phyloP scores from a whole-genome alignment of 2,113 vertebrate genomes.

The Sterrhoptilus dennistouni region DNA sequence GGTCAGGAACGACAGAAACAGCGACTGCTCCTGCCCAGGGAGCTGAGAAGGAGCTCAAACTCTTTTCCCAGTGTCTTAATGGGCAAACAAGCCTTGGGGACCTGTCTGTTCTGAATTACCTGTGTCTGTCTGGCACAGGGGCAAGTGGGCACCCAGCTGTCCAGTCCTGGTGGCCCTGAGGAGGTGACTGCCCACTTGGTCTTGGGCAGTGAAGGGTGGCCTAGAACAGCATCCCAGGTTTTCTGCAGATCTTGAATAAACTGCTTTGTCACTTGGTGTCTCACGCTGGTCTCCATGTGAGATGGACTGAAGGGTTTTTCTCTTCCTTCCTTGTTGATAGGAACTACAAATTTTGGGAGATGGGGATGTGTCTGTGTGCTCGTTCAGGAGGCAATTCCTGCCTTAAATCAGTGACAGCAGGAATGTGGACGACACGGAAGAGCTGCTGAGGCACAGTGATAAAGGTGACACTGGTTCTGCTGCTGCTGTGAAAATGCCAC shows the following conservation, averaged over 20 bases:
- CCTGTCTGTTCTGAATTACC: background rate
- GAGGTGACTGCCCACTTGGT: background rate
- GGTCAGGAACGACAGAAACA: rapidly evolving
- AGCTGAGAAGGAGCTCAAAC: background rate
- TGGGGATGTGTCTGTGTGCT: background rate
- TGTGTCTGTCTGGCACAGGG: background rate
- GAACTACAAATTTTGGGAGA: background rate
- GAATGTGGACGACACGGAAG: rapidly evolving
- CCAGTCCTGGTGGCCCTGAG: background rate
- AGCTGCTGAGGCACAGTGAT: background rate
- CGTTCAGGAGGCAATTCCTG: background rate
- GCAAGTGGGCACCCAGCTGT: background rate
- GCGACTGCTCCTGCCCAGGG: rapidly evolving
- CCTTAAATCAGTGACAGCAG: background rate
- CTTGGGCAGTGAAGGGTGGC: background rate
- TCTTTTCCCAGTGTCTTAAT: background rate
- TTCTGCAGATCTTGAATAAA: background rate
- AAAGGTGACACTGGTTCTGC: background rate
- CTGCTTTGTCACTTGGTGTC: background rate
- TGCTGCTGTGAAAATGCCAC: background rate
- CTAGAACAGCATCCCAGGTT: background rate
- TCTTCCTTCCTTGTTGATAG: background rate
- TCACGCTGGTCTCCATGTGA: background rate
- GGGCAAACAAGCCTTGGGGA: background rate
- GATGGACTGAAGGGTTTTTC: background rate